Conservation (phyloP, 2,888 invertebrate genomes). For the Andricus quercusramuli region DNA sequence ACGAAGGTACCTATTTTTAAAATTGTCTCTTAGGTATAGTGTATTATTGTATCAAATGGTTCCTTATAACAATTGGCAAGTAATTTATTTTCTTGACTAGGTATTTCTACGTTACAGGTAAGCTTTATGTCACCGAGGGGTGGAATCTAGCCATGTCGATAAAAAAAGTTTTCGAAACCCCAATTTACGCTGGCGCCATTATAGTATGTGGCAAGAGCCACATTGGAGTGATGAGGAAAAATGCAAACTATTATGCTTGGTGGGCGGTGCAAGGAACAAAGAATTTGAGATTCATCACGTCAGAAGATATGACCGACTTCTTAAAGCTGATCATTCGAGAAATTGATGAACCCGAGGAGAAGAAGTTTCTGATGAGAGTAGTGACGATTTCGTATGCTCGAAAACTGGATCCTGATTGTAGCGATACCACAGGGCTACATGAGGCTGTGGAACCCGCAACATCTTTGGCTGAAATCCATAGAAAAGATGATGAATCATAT, state of each 20-base stretch:
- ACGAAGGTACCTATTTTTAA: constrained; percentile 57
- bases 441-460: constrained; percentile 61
- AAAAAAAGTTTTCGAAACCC: constrained; percentile 67
- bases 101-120: constrained; percentile 22
- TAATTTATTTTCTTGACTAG: too few relatives aligned
- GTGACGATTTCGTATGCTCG: constrained; percentile 67
- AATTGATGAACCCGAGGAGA: constrained; percentile 58
- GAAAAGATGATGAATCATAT: constrained; percentile 56
- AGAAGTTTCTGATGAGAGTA: constrained; percentile 57
- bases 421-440: constrained; percentile 68
- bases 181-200: constrained; percentile 69
- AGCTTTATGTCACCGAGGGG: constrained; percentile 63
- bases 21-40: background rate
- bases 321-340: constrained; percentile 66
- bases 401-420: constrained; percentile 70
- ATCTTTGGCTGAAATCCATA: constrained; percentile 66
- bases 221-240: constrained; percentile 67
- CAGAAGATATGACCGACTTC: constrained; percentile 65
- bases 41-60: background rate
- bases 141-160: constrained; percentile 72
- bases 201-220: constrained; percentile 67
- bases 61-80: background rate
- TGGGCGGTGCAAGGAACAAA: constrained; percentile 68
- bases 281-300: constrained; percentile 66
- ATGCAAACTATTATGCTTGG: constrained; percentile 71